Conservation (phyloP, 1,140 invertebrate species). For the Drosophila takahashii region DNA sequence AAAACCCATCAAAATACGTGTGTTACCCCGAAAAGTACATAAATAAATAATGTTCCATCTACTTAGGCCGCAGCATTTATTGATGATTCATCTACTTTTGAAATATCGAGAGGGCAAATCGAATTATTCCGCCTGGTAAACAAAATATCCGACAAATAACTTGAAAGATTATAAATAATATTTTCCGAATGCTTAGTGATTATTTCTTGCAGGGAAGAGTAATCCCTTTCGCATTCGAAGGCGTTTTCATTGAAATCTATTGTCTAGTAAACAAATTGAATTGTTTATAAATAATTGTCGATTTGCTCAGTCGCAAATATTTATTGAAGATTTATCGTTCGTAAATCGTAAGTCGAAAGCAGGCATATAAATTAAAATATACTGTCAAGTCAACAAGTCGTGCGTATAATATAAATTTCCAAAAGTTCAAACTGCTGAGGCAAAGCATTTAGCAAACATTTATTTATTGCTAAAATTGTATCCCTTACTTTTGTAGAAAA, state of each 20-base stretch:
- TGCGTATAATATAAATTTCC: background rate
- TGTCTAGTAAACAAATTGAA: background rate
- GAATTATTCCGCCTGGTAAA: constrained; percentile 18
- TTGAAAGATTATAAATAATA: constrained; percentile 11
- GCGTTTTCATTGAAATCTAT: background rate
- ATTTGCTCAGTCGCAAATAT: background rate
- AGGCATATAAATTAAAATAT: constrained; percentile 1
- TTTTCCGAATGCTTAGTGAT: background rate
- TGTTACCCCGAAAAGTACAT: constrained; percentile 5
- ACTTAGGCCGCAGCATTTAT: constrained; percentile 3
- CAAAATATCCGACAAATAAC: constrained; percentile 3
- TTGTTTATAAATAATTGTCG: constrained; percentile 7
- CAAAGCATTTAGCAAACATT: background rate
- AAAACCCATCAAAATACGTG: constrained; percentile 22
- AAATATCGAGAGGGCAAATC: constrained; percentile 1
- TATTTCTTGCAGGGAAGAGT: background rate
- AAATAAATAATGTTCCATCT: constrained; percentile 31
- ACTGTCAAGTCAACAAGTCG: constrained; percentile 1
- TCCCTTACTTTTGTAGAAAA: too few species aligned
- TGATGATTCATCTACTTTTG: constrained; percentile 17
- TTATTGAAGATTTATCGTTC: constrained; percentile 5
- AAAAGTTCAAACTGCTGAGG: background rate
- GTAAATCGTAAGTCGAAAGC: background rate
- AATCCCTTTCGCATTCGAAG: background rate
- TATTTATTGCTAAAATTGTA: background rate